Evolutionary conservation across 2,113 vertebrate genomes (phyloP).

Genomic region (Anthoscopus minutus): DNA sequence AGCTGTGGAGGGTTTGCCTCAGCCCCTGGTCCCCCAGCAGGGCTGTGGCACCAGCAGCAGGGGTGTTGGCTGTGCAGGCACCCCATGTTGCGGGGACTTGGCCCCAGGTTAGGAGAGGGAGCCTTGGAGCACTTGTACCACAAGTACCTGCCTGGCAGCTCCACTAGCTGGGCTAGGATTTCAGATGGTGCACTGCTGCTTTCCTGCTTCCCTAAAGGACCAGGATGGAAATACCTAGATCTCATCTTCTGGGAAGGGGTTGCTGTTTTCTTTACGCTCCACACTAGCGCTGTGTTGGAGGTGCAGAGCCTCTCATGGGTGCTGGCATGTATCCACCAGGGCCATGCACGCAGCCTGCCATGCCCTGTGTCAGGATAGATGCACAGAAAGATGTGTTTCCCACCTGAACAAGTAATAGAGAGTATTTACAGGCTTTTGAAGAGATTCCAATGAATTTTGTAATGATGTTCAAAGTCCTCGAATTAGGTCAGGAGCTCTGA

Average conservation of each 20-base stretch:
- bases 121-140: accelerated
- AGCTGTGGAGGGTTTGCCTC: background rate
- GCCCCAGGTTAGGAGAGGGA: background rate
- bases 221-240: background rate
- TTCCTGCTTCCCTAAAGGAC: background rate
- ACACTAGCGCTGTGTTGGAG: background rate
- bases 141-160: background rate
- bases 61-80: background rate
- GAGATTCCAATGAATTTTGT: background rate
- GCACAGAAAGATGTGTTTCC: background rate
- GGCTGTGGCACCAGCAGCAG: background rate
- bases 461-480: background rate
- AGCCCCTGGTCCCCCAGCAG: background rate
- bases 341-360: accelerated
- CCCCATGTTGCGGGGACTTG: accelerated
- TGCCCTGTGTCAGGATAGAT: background rate
- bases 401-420: background rate
- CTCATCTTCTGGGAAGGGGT: background rate
- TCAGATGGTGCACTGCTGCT: background rate
- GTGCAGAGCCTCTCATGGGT: background rate
- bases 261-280: background rate
- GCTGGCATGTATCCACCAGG: background rate
- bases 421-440: background rate
- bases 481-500: background rate
- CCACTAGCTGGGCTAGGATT: background rate